Percentiles rank a stretch among this genome's conserved stretches.
Evolutionary conservation across 2,888 invertebrate species (phyloP).

Genomic region (Temnothorax unifasciatus): DNA sequence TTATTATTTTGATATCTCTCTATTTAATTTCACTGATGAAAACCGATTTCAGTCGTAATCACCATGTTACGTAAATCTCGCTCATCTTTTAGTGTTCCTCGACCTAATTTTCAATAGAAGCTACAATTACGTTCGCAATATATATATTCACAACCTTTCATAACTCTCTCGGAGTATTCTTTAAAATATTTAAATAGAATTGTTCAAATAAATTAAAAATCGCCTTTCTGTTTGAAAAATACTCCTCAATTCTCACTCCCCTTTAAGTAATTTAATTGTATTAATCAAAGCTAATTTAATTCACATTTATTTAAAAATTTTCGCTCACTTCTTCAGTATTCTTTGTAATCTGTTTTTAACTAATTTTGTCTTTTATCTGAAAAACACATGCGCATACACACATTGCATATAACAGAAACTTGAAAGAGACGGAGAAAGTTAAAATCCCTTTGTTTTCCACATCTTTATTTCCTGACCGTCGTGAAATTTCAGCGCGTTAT

Average conservation of each 20-base stretch:
- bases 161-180: background rate
- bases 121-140: background rate
- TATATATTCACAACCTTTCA: background rate
- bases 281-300: background rate
- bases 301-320: background rate
- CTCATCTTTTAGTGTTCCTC: conserved; percentile 9
- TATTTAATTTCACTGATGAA: background rate
- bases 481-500: background rate
- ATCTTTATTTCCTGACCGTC: background rate
- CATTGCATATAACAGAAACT: background rate
- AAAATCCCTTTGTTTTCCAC: background rate
- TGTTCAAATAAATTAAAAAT: background rate
- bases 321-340: background rate
- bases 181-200: background rate
- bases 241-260: background rate
- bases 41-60: conserved; percentile 8
- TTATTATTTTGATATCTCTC: background rate
- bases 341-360: background rate
- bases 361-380: background rate
- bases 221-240: background rate
- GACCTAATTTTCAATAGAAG: conserved; percentile 30
- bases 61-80: conserved; percentile 12
- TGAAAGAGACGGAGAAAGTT: background rate
- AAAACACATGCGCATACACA: background rate
- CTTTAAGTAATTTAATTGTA: background rate